phyloP scores from a whole-genome alignment of 2,113 vertebrate species.

The Neolamprologus tretocephalus region DNA sequence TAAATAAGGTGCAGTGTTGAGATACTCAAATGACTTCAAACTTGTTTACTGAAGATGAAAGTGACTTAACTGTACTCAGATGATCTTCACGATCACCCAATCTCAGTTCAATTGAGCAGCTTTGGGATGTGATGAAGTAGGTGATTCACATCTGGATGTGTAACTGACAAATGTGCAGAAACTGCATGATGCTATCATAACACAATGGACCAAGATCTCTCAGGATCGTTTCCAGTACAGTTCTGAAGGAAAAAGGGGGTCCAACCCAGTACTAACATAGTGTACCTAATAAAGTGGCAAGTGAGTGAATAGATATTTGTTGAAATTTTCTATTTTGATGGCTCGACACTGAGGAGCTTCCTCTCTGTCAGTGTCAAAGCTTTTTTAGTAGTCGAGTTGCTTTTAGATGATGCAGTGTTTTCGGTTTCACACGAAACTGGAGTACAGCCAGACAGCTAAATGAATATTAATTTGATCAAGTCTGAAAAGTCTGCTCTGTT shows the following conservation, averaged over 20 bases:
- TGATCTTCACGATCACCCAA: not conserved
- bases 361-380: not conserved
- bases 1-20: accelerated
- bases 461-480: not conserved
- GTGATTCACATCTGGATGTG: not conserved
- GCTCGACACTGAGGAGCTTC: not conserved
- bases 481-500: accelerated
- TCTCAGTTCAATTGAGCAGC: not conserved
- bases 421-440: not conserved
- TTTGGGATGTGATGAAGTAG: not conserved
- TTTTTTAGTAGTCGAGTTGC: not conserved
- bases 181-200: accelerated
- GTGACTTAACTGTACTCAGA: accelerated
- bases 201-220: accelerated
- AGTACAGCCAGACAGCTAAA: accelerated
- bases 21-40: not conserved
- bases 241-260: accelerated
- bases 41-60: not conserved
- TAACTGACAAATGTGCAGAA: not conserved
- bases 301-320: not conserved
- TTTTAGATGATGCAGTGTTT: not conserved
- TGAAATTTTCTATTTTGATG: not conserved
- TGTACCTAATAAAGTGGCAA: not conserved
- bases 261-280: not conserved
- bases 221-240: not conserved